Evolutionary conservation across 2,797 vertebrate genomes (phyloP), one percentile per base, ranked within the genome.

Genomic region (Sebastes taczanowskii): DNA sequence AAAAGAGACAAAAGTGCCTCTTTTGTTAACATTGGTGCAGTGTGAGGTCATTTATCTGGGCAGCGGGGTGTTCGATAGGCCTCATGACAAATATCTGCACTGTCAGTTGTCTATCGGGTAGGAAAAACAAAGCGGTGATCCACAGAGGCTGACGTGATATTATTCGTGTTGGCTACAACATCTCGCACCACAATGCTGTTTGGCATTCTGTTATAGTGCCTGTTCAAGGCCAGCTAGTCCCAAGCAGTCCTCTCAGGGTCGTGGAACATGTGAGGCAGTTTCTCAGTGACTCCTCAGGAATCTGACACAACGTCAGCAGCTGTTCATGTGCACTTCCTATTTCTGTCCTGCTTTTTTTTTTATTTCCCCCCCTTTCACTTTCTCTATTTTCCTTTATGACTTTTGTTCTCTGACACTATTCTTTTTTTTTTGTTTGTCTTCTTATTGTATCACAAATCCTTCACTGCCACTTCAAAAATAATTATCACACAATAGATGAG

Each of bases 401-500:
- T 64, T 85, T 38, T 72, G 60, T 86, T 85, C 9, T 81, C 86
- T 91, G 76, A 91, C 27, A 1, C 0, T 53, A 11, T 71, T 77
- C 11, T 23, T 25, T 81, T 74, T 81, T 74, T 70, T 55, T 55
- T 77, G 71, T 78, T 18, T 46, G n/a, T 83, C 67, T 75, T 75
- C 32, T 72, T 27, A 13, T 82, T 76, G 63, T 18, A n/a, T 65
- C 72, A 27, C 65, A 68, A 79, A 79, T 74, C 56, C 35, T 66
- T 82, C 69, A 70, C 74, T 75, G 2, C 83, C 77, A 63, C 82
- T 66, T 76, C 16, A 61, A 88, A 22, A 74, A 76, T 62, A 85
- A 90, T 94, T 82, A 70, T 88, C 87, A 92, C 93, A 89, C 92
- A 81, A 82, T 96, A 99, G 98, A 99, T 93, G 98, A 99, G 96